A percentile compares a stretch with the other conserved stretches of the same genome.
phyloP scores from a whole-genome alignment of 2,797 vertebrate species.

The Oreochromis grahami region DNA sequence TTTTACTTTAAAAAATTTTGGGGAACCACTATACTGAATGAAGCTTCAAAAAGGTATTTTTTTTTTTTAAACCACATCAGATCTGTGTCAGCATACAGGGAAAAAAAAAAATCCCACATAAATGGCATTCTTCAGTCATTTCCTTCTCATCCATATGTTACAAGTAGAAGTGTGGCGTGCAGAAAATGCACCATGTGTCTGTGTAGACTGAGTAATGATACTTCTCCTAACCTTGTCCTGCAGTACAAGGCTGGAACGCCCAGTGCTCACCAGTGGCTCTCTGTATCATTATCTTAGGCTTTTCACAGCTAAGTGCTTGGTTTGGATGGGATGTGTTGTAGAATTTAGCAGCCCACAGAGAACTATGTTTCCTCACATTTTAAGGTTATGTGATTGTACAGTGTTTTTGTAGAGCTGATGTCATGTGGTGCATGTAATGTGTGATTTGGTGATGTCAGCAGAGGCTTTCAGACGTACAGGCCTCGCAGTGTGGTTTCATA shows the following conservation, averaged over 20 bases:
- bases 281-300: constrained; percentile 61
- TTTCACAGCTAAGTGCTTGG: constrained; percentile 70
- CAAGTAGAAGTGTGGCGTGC: not conserved
- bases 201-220: constrained; percentile 21
- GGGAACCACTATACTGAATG: not conserved
- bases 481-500: not conserved
- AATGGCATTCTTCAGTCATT: not conserved
- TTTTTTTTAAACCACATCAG: not conserved
- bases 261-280: constrained; percentile 13
- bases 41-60: not conserved
- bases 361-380: constrained; percentile 56
- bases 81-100: not conserved
- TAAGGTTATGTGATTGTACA: constrained; percentile 14
- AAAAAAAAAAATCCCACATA: not conserved
- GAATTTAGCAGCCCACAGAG: constrained; percentile 69
- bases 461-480: constrained; percentile 14
- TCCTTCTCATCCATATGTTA: not conserved
- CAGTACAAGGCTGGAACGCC: constrained; percentile 20
- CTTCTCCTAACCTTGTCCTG: constrained; percentile 20
- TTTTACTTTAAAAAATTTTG: fast-evolving
- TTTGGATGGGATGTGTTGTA: constrained; percentile 64
- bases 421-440: constrained; percentile 38
- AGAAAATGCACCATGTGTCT: not conserved
- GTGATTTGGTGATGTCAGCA: constrained; percentile 48
- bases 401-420: constrained; percentile 40